A percentile compares a stretch with the other conserved stretches of the same genome.
These are phyloP conservation scores for Zeugodacus cucurbitae DNA, from an alignment of 1,140 invertebrate genomes.

Conservation along the genomic window DNA sequence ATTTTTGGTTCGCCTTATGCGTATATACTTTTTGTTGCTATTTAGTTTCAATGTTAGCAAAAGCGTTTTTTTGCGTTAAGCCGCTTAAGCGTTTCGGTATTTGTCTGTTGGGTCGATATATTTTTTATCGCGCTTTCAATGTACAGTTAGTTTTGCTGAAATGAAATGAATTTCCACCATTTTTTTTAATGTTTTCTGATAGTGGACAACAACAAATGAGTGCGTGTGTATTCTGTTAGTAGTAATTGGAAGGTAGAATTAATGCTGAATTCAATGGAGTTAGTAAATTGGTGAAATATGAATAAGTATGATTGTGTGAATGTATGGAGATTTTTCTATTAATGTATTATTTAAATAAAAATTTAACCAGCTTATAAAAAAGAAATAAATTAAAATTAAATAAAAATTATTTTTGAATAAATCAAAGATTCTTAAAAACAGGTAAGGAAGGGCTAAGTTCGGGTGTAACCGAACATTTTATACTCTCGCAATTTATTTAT, in stretches of 20 bases:
- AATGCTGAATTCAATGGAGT: background rate
- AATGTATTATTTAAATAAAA: background rate
- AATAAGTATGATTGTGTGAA: background rate
- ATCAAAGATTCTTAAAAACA: no score
- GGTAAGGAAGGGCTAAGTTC: no score
- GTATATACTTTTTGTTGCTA: background rate
- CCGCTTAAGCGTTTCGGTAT: background rate
- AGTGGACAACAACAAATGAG: background rate
- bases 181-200: conserved; percentile 9
- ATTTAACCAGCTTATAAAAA: no score
- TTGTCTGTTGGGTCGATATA: background rate
- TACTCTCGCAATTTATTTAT: no score
- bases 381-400: no score
- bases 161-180: conserved; percentile 5
- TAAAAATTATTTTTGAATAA: no score
- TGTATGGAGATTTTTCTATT: background rate
- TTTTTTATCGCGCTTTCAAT: conserved; percentile 1
- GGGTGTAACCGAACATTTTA: no score
- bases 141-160: conserved; percentile 23
- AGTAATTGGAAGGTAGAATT: background rate
- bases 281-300: background rate
- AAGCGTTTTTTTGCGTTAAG: background rate
- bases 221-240: background rate
- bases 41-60: background rate
- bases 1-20: background rate